These are phyloP conservation scores for Bufo gargarizans DNA, from an alignment of 2,113 vertebrate species.

Conservation along the genomic window DNA sequence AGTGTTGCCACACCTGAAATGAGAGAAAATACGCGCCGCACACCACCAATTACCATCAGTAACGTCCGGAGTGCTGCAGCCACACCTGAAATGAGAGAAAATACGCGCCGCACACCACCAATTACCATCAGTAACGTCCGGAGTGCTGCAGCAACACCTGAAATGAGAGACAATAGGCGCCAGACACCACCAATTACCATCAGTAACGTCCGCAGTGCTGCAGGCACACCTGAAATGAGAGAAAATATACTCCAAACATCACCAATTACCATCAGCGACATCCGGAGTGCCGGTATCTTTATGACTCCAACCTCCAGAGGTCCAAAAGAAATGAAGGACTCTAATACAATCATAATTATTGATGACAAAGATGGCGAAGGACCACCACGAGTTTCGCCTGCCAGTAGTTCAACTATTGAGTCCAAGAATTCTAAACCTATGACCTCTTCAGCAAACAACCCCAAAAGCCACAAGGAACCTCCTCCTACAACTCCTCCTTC, in stretches of 20 bases:
- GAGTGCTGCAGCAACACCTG: background rate
- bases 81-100: background rate
- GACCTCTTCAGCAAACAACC: background rate
- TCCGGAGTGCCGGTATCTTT: constrained; percentile 9
- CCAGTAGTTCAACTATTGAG: background rate
- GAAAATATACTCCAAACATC: background rate
- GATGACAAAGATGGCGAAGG: constrained; percentile 30
- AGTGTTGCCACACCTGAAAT: background rate
- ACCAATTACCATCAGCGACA: constrained; percentile 35
- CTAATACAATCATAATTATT: constrained; percentile 41
- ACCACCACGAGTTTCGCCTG: background rate
- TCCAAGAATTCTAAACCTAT: background rate
- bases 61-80: background rate
- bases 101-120: background rate
- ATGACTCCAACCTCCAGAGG: background rate
- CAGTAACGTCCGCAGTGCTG: background rate
- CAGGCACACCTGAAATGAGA: background rate
- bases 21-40: background rate
- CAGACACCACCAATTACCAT: background rate
- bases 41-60: constrained; percentile 33
- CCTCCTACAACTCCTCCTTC: background rate
- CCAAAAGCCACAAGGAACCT: background rate
- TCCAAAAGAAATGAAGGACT: background rate
- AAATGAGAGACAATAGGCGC: background rate
- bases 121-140: constrained; percentile 40